A percentile compares a stretch with the other conserved stretches of the same genome.
Evolutionary conservation across 2,113 vertebrate genomes (phyloP).

Genomic region (Ranitomeya variabilis): DNA sequence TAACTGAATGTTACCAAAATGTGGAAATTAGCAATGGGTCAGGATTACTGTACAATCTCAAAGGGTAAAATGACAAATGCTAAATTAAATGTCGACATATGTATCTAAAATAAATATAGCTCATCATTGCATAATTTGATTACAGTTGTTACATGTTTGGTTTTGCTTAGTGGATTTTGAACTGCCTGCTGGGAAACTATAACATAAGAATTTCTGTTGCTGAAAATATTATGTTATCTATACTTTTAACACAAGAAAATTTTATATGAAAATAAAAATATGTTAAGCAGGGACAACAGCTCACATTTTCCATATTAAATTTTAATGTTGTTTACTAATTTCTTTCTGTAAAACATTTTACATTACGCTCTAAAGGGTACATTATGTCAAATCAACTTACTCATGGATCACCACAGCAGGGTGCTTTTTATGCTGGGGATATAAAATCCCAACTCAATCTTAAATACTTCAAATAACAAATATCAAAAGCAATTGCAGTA

Average conservation of each 20-base stretch:
- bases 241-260: neutral
- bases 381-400: constrained; percentile 52
- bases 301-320: constrained; percentile 50
- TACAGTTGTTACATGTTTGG: neutral
- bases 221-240: neutral
- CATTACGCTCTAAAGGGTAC: constrained; percentile 30
- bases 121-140: neutral
- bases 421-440: constrained; percentile 59
- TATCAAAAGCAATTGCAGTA: neutral
- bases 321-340: constrained; percentile 55
- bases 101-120: neutral
- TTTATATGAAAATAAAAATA: constrained; percentile 14
- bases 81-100: neutral
- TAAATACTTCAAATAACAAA: constrained; percentile 46
- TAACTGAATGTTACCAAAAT: no score
- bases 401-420: constrained; percentile 54
- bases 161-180: neutral
- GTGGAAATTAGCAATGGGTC: no score
- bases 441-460: constrained; percentile 60
- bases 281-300: constrained; percentile 29
- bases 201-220: neutral
- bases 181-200: neutral
- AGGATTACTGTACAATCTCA: no score
- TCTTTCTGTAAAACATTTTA: constrained; percentile 57
- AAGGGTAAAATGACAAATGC: neutral